A percentile compares a stretch with the other conserved stretches of the same genome.
phyloP scores from a whole-genome alignment of 2,888 invertebrate genomes.

The Acleris cristana region DNA sequence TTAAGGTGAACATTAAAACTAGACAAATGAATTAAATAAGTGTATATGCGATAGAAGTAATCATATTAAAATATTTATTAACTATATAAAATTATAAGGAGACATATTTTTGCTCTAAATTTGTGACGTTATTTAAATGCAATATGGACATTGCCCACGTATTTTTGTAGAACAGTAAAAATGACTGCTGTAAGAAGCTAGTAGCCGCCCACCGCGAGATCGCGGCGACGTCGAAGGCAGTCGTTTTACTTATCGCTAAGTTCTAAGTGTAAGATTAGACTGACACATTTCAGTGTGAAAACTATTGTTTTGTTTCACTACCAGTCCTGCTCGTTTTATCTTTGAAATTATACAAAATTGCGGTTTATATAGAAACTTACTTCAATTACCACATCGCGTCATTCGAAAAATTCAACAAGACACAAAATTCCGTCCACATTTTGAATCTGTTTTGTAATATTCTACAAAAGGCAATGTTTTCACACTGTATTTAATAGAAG shows the following conservation, averaged over 20 bases:
- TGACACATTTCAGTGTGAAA: conserved; percentile 72
- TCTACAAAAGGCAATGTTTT: conserved; percentile 59
- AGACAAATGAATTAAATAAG: conserved; percentile 43
- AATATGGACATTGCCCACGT: conserved; percentile 82
- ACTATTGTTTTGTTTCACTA: conserved; percentile 51
- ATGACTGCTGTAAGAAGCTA: conserved; percentile 62
- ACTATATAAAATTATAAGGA: conserved; percentile 68
- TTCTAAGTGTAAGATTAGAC: conserved; percentile 66
- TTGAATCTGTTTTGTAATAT: conserved; percentile 62
- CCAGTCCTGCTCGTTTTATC: conserved; percentile 17
- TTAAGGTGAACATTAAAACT: conserved; percentile 45
- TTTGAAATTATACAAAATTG: not conserved
- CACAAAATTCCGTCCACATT: conserved; percentile 79
- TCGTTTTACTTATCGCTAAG: conserved; percentile 70
- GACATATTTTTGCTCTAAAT: conserved; percentile 82
- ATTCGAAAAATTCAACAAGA: conserved; percentile 44
- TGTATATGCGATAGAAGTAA: conserved; percentile 62
- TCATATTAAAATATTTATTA: conserved; percentile 58
- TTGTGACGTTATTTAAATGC: conserved; percentile 78
- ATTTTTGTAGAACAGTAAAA: conserved; percentile 80
- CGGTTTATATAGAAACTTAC: not conserved
- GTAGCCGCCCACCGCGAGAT: conserved; percentile 18
- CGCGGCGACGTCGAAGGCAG: conserved; percentile 61
- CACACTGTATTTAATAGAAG: conserved; percentile 59
- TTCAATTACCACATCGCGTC: no score